phyloP scores from a whole-genome alignment of 2,888 invertebrate species.

The Ariolimax columbianus region DNA sequence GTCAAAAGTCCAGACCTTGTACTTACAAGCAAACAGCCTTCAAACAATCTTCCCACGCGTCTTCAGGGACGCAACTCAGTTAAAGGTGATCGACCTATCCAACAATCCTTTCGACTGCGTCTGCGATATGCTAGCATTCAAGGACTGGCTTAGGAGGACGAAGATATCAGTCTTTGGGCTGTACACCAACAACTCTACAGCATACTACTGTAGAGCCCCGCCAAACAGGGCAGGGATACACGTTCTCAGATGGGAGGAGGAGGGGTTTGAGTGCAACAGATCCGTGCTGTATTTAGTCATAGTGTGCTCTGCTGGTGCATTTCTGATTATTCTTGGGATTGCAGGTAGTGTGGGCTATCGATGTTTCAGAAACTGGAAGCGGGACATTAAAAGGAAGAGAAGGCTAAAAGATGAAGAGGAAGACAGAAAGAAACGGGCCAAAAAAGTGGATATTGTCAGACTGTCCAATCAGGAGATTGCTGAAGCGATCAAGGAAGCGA shows the following conservation, averaged over 20 bases:
- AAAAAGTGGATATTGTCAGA: conserved; percentile 1
- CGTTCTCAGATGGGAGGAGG: conserved; percentile 63
- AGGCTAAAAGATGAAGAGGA: background rate
- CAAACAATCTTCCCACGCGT: conserved; percentile 56
- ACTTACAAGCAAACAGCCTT: conserved; percentile 63
- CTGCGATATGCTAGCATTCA: conserved; percentile 68
- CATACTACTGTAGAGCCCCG: conserved; percentile 68
- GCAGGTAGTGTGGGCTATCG: conserved; percentile 60
- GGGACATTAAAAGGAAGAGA: background rate
- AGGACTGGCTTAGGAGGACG: conserved; percentile 64
- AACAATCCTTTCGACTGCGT: conserved; percentile 71
- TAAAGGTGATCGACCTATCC: conserved; percentile 67
- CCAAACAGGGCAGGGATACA: conserved; percentile 58
- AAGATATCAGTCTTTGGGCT: conserved; percentile 31
- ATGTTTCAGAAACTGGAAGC: conserved; percentile 47
- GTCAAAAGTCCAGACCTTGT: conserved; percentile 59
- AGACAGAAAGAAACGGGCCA: background rate
- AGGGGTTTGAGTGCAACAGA: conserved; percentile 68
- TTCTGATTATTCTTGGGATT: conserved; percentile 60
- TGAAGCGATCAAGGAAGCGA: conserved; percentile 39
- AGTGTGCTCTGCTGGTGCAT: conserved; percentile 61
- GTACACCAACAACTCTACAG: conserved; percentile 52
- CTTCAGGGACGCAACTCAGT: conserved; percentile 60
- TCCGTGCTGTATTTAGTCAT: conserved; percentile 64
- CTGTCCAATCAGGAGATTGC: conserved; percentile 43